Base-by-base conservation (phyloP, 2,113 vertebrate species). In the Chrysochloris asiatica region DNA sequence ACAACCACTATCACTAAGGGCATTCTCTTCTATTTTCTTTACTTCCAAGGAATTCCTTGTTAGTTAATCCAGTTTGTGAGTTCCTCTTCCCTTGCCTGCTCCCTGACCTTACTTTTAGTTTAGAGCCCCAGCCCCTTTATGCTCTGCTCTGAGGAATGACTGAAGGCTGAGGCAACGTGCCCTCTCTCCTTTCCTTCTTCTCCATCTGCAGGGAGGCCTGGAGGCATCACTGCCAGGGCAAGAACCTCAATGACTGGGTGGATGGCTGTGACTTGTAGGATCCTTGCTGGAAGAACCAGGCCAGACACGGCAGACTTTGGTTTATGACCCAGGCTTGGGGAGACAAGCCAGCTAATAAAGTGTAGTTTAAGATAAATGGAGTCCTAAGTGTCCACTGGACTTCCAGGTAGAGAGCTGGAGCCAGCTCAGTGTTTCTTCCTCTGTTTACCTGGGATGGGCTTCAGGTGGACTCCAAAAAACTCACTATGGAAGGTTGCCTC, bases 181-280 rank as follows among this genome's bases (percentile, higher is more conserved):
- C 61, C 48, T 89, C 45, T 82, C 38, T 21, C 52, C 48, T 72
- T n/a, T 2, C 43, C 61, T 59, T 26, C 19, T 90, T 84, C n/a
- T 83, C 63, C 61, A 16, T 71, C 88, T 69, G 9, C 61, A 96
- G 95, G 96, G 94, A 94, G 54, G 11, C 93, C 90, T 96, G 95
- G 95, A 95, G 93, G 26, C 88, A 47, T 38, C 89, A 95, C 72
- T 96, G 94, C 80, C 93, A 95, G 71, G 93, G 94, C 38, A 86
- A 79, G 54, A 93, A 96, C 72, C 95, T 97, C 90, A 89, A 47
- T 0, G 94, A 94, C 75, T 96, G 95, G 95, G 94, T 96, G 48
- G 94, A 97, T 26, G 95, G 95, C 90, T 96, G 95, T 78, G 93
- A 95, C 13, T 28, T 90, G 45, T 96, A 96, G 88, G 52, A 89